phyloP scores from a whole-genome alignment of 2,888 invertebrate species.

The Pelosia muscerda region DNA sequence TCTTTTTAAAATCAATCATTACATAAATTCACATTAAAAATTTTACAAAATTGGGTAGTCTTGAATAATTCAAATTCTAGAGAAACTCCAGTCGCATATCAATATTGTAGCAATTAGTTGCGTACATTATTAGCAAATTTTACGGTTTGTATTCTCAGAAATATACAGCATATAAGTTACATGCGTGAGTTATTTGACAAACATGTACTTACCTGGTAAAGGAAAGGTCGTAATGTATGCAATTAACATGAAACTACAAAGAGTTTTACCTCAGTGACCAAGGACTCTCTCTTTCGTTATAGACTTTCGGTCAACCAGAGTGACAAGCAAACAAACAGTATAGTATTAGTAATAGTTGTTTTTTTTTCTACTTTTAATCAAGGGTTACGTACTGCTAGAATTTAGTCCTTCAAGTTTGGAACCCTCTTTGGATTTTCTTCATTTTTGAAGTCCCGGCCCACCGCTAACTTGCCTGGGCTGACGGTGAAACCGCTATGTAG shows the following conservation, averaged over 20 bases:
- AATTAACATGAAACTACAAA: neutral
- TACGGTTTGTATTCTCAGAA: constrained; percentile 11
- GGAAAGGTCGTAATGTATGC: neutral
- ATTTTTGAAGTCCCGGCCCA: too few relatives aligned
- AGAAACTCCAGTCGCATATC: neutral
- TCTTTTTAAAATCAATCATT: constrained; percentile 9
- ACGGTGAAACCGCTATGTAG: too few relatives aligned
- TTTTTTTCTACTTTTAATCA: too few relatives aligned
- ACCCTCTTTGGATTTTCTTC: too few relatives aligned
- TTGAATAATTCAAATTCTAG: neutral
- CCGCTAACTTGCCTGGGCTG: too few relatives aligned
- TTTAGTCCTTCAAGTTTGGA: too few relatives aligned
- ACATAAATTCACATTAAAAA: neutral
- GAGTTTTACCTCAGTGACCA: neutral
- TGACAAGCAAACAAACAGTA: too few relatives aligned
- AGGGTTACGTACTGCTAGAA: too few relatives aligned
- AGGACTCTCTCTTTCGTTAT: neutral
- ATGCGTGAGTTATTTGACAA: neutral
- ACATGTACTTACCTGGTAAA: neutral
- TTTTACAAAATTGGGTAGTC: neutral
- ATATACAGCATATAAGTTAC: neutral
- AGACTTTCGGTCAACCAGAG: too few relatives aligned
- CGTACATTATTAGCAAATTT: neutral
- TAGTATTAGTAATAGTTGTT: too few relatives aligned
- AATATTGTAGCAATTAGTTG: neutral